phyloP scores from a whole-genome alignment of 2,797 vertebrate species.

The Gymnoscopelus braueri region DNA sequence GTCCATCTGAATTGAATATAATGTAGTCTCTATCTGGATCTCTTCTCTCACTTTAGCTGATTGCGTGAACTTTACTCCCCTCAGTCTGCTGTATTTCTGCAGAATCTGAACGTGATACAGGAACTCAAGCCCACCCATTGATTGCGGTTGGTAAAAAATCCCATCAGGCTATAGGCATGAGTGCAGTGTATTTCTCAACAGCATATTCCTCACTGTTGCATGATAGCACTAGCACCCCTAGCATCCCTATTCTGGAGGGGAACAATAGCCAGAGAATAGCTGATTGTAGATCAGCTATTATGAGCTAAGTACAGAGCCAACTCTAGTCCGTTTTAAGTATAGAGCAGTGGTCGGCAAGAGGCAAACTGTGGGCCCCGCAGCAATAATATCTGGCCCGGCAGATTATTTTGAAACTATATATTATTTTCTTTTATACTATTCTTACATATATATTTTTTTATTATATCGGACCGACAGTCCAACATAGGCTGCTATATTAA shows the following conservation, averaged over 20 bases:
- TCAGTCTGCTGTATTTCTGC: neutral
- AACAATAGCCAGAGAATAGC: neutral
- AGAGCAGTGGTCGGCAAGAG: too few species aligned
- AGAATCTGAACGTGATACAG: neutral
- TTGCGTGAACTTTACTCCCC: neutral
- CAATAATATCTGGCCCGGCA: too few species aligned
- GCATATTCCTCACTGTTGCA: neutral
- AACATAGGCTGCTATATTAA: too few species aligned
- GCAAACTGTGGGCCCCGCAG: too few species aligned
- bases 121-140: neutral
- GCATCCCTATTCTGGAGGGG: neutral
- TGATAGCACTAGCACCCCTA: neutral
- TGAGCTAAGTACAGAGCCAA: too few species aligned
- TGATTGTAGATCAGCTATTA: too few species aligned
- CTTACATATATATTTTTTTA: too few species aligned
- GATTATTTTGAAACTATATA: too few species aligned
- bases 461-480: too few species aligned
- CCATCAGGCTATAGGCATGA: neutral
- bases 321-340: too few species aligned
- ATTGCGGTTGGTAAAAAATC: constrained; percentile 2
- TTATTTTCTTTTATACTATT: too few species aligned
- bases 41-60: neutral
- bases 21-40: neutral
- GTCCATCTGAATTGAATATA: neutral
- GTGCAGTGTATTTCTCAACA: constrained; percentile 4